Conservation (phyloP, 2,113 vertebrate genomes). For the Hucho hucho region DNA sequence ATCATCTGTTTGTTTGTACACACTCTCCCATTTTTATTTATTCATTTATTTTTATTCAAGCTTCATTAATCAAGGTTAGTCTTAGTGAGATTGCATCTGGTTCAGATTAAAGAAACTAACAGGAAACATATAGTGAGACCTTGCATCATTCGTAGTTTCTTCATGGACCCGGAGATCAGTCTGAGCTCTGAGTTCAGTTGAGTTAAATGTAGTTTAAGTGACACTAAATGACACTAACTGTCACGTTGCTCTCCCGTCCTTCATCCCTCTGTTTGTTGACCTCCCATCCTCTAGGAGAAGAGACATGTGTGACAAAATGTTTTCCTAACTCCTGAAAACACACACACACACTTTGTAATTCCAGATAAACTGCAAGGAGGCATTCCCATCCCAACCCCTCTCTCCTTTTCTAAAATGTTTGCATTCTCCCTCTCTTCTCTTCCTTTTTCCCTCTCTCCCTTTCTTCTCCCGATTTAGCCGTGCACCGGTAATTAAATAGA, state of each 20-base stretch:
- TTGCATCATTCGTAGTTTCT: no score
- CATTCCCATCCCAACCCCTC: slow-evolving; percentile 45
- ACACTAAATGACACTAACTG: no score
- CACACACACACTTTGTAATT: slow-evolving; percentile 45
- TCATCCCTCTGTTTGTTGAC: slow-evolving; percentile 18
- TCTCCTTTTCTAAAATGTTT: neutral
- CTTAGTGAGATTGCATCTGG: slow-evolving; percentile 45
- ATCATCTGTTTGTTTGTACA: slow-evolving; percentile 61
- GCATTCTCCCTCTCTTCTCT: slow-evolving; percentile 4
- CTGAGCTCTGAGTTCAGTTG: no score
- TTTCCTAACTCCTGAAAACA: slow-evolving; percentile 74
- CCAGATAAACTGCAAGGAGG: slow-evolving; percentile 76
- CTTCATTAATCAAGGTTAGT: slow-evolving; percentile 58
- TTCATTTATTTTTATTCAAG: slow-evolving; percentile 67
- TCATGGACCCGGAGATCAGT: no score
- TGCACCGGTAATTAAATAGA: slow-evolving; percentile 74
- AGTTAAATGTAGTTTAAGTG: no score
- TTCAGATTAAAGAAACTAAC: no score
- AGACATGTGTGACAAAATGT: slow-evolving; percentile 71
- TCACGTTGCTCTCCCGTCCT: neutral
- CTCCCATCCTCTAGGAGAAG: slow-evolving; percentile 9
- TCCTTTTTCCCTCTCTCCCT: neutral
- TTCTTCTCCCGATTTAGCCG: slow-evolving; percentile 63
- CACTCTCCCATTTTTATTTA: slow-evolving; percentile 58
- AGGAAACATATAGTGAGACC: neutral